phyloP scores from a whole-genome alignment of 1,140 invertebrate genomes.

The Ips nitidus region DNA sequence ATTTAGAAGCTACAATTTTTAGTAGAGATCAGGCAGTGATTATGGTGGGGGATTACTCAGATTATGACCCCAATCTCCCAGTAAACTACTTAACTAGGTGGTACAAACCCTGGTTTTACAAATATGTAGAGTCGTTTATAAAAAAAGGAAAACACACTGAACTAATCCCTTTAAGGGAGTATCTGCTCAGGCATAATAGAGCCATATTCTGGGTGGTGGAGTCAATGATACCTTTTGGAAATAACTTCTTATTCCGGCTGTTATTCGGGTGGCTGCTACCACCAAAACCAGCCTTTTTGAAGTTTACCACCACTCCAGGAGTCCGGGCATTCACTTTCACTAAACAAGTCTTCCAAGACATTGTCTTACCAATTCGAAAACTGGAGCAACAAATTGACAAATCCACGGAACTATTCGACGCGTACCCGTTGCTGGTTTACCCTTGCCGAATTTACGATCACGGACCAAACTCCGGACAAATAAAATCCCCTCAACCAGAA shows the following conservation, averaged over 20 bases:
- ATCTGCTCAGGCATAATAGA: slow-evolving; percentile 58
- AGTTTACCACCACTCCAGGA: slow-evolving; percentile 59
- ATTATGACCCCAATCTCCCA: slow-evolving; percentile 47
- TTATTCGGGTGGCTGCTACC: slow-evolving; percentile 55
- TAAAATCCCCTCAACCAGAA: slow-evolving; percentile 53
- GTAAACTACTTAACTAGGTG: slow-evolving; percentile 57
- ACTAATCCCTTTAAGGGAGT: slow-evolving; percentile 59
- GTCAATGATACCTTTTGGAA: slow-evolving; percentile 58
- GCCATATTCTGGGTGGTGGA: slow-evolving; percentile 63
- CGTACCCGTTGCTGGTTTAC: slow-evolving; percentile 59
- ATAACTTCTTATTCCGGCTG: slow-evolving; percentile 52
- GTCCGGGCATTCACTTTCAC: slow-evolving; percentile 60
- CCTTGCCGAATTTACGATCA: slow-evolving; percentile 61
- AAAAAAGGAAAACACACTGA: slow-evolving; percentile 54
- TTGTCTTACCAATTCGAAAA: slow-evolving; percentile 58
- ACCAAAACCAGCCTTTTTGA: slow-evolving; percentile 57
- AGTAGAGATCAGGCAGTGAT: slow-evolving; percentile 58
- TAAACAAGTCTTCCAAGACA: slow-evolving; percentile 61
- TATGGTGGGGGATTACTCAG: slow-evolving; percentile 58
- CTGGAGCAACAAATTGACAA: slow-evolving; percentile 58
- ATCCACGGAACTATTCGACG: slow-evolving; percentile 56
- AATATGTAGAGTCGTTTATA: slow-evolving; percentile 60
- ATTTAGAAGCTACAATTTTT: slow-evolving; percentile 59
- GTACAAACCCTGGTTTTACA: slow-evolving; percentile 68
- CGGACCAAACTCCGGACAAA: slow-evolving; percentile 53